A percentile compares a stretch with the other conserved stretches of the same genome.
Evolutionary conservation across 2,113 vertebrate genomes (phyloP).

Genomic region (Tichodroma muraria): DNA sequence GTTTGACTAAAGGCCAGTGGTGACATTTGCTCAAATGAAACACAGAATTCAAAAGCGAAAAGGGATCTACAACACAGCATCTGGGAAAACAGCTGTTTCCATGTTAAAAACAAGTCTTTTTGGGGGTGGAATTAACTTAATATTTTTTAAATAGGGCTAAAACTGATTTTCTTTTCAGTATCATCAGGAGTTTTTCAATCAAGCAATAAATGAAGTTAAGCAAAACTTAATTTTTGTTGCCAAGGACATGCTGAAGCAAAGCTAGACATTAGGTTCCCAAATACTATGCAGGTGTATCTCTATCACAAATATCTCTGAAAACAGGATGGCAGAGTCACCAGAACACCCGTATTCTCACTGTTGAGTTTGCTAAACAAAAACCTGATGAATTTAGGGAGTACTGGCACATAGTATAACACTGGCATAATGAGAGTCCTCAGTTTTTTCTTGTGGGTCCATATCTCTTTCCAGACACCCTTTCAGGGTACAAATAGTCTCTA

Average conservation of each 20-base stretch:
- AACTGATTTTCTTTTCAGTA: background rate
- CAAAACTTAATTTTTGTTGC: background rate
- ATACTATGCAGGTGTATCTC: fast-evolving
- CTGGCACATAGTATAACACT: background rate
- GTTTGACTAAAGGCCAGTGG: background rate
- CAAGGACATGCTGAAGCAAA: background rate
- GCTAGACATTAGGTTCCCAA: background rate
- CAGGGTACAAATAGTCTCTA: background rate
- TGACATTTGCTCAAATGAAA: background rate
- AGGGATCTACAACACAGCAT: background rate
- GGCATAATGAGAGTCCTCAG: background rate
- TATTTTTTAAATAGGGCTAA: background rate
- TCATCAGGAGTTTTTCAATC: background rate
- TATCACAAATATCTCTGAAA: background rate
- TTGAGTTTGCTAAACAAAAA: background rate
- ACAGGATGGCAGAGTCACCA: background rate
- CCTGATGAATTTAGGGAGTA: background rate
- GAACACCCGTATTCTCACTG: background rate
- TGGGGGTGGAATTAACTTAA: background rate
- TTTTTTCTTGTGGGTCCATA: background rate
- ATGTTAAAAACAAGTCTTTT: background rate
- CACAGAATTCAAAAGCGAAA: background rate
- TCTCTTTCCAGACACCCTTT: background rate
- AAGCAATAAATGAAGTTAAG: background rate
- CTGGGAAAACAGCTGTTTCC: background rate